Conservation (phyloP, 2,797 vertebrate species). For the Mormyrops attenuatus region DNA sequence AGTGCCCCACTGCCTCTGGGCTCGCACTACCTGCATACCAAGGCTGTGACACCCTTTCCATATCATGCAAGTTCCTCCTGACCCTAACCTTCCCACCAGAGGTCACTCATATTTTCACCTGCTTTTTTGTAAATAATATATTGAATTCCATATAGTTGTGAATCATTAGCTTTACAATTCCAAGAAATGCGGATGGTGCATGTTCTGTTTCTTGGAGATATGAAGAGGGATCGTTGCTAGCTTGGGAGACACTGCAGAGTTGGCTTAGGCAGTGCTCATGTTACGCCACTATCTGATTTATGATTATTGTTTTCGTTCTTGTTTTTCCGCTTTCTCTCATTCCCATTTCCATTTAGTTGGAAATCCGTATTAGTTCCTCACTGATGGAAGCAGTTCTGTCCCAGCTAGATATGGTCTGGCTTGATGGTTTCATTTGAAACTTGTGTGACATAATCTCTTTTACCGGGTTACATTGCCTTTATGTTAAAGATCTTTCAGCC, state of each 20-base stretch:
- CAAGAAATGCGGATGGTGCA: background rate
- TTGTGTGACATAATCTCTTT: background rate
- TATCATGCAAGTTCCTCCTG: background rate
- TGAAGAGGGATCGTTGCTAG: background rate
- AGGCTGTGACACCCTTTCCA: background rate
- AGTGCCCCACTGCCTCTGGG: background rate
- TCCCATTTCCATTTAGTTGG: background rate
- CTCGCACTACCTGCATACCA: background rate
- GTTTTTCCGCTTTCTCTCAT: background rate
- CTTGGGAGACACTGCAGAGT: background rate
- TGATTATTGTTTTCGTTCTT: background rate
- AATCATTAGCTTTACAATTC: background rate
- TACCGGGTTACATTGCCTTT: background rate
- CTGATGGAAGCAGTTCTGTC: background rate
- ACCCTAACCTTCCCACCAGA: background rate
- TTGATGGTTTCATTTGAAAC: background rate
- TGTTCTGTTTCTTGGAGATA: background rate
- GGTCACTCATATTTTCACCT: background rate
- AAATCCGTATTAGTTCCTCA: background rate
- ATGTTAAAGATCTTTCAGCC: background rate
- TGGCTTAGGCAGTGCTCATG: background rate
- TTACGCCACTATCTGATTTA: background rate
- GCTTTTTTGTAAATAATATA: background rate
- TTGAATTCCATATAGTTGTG: background rate
- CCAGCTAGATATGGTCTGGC: background rate